Evolutionary conservation across 2,888 invertebrate species (phyloP).

Genomic region (Amphiduros pacificus): DNA sequence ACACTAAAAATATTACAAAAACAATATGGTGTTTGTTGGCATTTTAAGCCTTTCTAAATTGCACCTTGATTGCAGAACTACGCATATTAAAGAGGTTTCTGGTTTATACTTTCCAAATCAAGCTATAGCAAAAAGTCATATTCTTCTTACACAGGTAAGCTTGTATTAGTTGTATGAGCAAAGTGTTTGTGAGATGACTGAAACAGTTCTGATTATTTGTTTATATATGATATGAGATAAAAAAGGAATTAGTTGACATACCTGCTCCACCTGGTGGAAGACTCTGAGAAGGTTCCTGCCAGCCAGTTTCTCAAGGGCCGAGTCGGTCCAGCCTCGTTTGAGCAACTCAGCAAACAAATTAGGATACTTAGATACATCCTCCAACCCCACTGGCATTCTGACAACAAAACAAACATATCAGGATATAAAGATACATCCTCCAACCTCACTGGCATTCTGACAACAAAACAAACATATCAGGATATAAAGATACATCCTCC

Average conservation of each 20-base stretch:
- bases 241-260: slow-evolving; percentile 36
- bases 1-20: too few relatives aligned
- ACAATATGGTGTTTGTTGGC: too few relatives aligned
- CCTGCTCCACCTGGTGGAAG: slow-evolving; percentile 64
- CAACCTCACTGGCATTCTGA: slow-evolving; percentile 64
- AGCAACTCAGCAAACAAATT: slow-evolving; percentile 68
- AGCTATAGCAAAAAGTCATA: too few relatives aligned
- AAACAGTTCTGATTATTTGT: too few relatives aligned
- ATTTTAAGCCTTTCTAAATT: too few relatives aligned
- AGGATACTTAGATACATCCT: slow-evolving; percentile 68
- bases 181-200: too few relatives aligned
- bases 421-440: slow-evolving; percentile 69
- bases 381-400: slow-evolving; percentile 65
- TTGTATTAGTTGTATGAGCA: too few relatives aligned
- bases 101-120: too few relatives aligned
- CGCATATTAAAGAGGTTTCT: too few relatives aligned
- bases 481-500: slow-evolving; percentile 67
- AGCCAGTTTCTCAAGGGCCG: slow-evolving; percentile 65
- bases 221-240: too few relatives aligned
- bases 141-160: too few relatives aligned
- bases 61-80: too few relatives aligned
- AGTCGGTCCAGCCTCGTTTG: slow-evolving; percentile 65
- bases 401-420: slow-evolving; percentile 13
- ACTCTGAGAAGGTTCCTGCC: slow-evolving; percentile 66
- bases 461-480: slow-evolving; percentile 40